These are phyloP conservation scores for Leptogaster cylindrica DNA, from an alignment of 2,888 invertebrate species.

Conservation along the genomic window DNA sequence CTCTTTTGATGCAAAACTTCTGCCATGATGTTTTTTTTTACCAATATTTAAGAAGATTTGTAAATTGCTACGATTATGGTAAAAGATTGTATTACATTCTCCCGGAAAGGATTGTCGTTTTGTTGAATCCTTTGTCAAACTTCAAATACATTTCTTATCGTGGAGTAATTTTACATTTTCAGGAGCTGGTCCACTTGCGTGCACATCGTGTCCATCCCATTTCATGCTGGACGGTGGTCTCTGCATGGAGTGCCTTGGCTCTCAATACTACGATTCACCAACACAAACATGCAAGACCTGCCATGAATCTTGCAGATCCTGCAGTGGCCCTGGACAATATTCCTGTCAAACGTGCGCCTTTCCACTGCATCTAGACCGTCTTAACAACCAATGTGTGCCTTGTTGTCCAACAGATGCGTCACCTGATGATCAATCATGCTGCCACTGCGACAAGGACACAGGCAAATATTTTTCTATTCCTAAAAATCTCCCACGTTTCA, in stretches of 20 bases:
- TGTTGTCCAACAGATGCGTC: conserved; percentile 69
- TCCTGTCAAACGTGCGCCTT: conserved; percentile 72
- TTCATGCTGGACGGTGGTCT: conserved; percentile 76
- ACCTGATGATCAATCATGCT: conserved; percentile 67
- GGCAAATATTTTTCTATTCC: conserved; percentile 61
- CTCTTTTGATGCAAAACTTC: too few species aligned
- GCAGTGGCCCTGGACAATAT: conserved; percentile 73
- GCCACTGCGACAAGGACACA: conserved; percentile 73
- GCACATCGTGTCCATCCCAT: conserved; percentile 74
- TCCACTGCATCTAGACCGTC: conserved; percentile 71
- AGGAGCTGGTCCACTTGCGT: conserved; percentile 76
- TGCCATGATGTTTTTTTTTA: conserved; percentile 21
- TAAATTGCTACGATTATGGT: too few species aligned
- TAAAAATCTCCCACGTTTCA: background rate
- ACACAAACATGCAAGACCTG: conserved; percentile 74
- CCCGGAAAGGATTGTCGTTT: too few species aligned
- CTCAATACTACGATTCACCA: conserved; percentile 74
- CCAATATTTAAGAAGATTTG: too few species aligned
- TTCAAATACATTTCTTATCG: too few species aligned
- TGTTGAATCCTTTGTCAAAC: too few species aligned
- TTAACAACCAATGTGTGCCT: conserved; percentile 78
- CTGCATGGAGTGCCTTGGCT: conserved; percentile 77
- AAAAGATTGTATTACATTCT: too few species aligned
- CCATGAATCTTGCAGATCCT: conserved; percentile 71
- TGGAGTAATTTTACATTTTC: conserved; percentile 43